phyloP scores from a whole-genome alignment of 2,797 vertebrate species.

The Bucorvus abyssinicus region DNA sequence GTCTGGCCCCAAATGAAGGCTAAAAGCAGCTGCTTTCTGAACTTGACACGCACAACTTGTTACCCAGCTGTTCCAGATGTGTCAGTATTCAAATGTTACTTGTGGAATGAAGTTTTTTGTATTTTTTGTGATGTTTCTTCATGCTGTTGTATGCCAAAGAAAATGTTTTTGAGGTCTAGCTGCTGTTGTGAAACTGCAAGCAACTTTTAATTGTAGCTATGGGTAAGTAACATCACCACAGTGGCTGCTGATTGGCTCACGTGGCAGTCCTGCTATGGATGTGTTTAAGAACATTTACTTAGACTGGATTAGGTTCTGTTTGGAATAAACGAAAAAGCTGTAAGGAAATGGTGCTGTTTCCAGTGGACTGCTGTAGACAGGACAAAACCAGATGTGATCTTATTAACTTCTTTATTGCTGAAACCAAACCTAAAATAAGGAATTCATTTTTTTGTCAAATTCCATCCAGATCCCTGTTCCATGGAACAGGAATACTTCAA shows the following conservation, averaged over 20 bases:
- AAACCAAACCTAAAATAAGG: constrained; percentile 32
- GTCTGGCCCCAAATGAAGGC: constrained; percentile 21
- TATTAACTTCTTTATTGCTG: constrained; percentile 49
- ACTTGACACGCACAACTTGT: constrained; percentile 8
- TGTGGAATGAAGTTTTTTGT: neutral
- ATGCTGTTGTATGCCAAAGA: neutral
- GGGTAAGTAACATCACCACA: neutral
- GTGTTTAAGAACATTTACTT: neutral
- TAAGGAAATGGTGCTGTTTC: neutral
- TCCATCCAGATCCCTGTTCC: constrained; percentile 30
- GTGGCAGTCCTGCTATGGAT: neutral
- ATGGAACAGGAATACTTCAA: constrained; percentile 18
- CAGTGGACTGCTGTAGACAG: neutral
- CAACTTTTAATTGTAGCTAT: neutral
- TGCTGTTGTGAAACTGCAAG: neutral
- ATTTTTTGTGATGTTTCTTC: neutral
- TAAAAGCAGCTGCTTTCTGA: constrained; percentile 45
- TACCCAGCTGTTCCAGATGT: constrained; percentile 51
- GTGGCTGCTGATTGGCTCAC: neutral
- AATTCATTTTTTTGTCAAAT: constrained; percentile 33
- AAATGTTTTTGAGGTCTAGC: neutral
- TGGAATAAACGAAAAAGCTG: neutral
- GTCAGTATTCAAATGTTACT: neutral
- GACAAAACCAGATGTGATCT: constrained; percentile 42
- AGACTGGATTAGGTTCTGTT: neutral